phyloP scores from a whole-genome alignment of 2,113 vertebrate genomes.

The Microtus ochrogaster region DNA sequence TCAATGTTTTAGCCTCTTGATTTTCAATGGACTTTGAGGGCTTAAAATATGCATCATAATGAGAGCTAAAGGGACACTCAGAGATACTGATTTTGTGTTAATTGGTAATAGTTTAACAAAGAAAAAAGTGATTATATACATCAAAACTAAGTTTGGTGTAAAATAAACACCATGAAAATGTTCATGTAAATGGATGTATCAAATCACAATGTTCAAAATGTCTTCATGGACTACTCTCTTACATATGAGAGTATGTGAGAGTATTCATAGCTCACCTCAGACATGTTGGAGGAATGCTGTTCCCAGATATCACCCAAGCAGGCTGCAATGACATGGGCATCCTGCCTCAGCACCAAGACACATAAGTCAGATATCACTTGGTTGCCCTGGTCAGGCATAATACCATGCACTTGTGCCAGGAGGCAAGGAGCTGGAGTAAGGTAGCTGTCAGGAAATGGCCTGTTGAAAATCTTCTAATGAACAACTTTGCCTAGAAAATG shows the following conservation, averaged over 20 bases:
- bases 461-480: background rate
- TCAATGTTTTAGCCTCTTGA: slow-evolving; percentile 41
- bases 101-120: slow-evolving; percentile 41
- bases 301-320: background rate
- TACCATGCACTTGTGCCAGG: background rate
- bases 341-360: background rate
- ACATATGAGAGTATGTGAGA: background rate
- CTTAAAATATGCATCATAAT: slow-evolving; percentile 25
- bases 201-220: background rate
- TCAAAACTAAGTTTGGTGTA: slow-evolving; percentile 37
- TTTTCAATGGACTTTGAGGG: background rate
- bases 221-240: slow-evolving; percentile 4
- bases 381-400: background rate
- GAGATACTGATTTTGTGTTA: slow-evolving; percentile 13
- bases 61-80: background rate
- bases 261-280: background rate
- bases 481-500: background rate
- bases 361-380: background rate
- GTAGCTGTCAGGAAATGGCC: background rate
- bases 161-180: slow-evolving; percentile 4
- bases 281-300: background rate
- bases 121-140: slow-evolving; percentile 24
- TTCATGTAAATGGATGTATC: background rate
- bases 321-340: background rate
- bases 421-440: background rate